Base-by-base conservation (phyloP, 2,888 invertebrate species). In the Seladonia tumulorum region DNA sequence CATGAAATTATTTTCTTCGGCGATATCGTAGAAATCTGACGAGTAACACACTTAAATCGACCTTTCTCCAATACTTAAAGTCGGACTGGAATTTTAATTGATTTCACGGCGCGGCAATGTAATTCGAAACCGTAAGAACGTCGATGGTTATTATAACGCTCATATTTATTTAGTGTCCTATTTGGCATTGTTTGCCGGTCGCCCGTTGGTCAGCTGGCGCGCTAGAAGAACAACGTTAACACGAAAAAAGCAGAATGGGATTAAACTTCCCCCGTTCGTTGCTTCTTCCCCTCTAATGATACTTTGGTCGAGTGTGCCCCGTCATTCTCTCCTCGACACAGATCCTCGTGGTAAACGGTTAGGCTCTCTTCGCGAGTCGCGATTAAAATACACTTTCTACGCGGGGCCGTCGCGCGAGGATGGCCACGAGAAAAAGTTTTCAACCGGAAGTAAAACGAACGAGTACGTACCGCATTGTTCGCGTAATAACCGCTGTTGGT, bases 311-410 rank as follows among this genome's bases (percentile, higher is more conserved):
- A 60, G 60, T 60, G 60, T 60, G 25, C n/a, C 60, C 14, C 60
- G 60, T 60, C 25, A 25, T n/a, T n/a, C 60, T 25, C 60, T 25
- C 14, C 4, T 25, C 53, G 53, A 10, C 47, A 35, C 45, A 75
- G 45, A 53, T 45, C 25, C 71, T 68, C 78, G 66, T 35, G 47
- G 68, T 29, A 76, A 76, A 79, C 81, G 78, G 79, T 86, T 72
- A n/a, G 53, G 53, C 53, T n/a, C 53, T 53, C 75, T 80, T 49
- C 83, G 76, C 80, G 79, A 53, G 53, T n/a, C 84, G 76, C 77
- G 90, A 90, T 92, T 91, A 92, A 88, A 88, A 88, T 88, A 88
- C 89, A 91, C 93, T 93, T 93, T 93, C 93, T 93, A 91, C 88
- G 89, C 85, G 76, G 76, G 81, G 75, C 82, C 89, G 92, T 90